Conservation (phyloP, 2,113 vertebrate genomes). For the Takifugu bimaculatus region DNA sequence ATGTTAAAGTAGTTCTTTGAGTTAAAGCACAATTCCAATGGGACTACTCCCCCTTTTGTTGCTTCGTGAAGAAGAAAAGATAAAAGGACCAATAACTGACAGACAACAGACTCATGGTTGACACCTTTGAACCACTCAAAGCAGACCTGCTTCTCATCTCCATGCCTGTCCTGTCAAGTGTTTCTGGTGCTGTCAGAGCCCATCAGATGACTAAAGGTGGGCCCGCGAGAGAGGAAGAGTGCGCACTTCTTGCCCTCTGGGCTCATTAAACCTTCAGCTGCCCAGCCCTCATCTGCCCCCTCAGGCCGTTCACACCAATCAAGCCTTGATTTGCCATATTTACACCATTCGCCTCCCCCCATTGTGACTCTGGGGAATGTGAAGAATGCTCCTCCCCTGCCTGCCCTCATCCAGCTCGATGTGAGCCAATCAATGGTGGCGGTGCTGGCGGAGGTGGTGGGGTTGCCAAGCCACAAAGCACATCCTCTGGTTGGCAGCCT, state of each 20-base stretch:
- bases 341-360: conserved; percentile 44
- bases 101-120: conserved; percentile 20
- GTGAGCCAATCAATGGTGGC: conserved; percentile 63
- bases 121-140: conserved; percentile 38
- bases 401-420: conserved; percentile 55
- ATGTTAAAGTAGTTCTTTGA: conserved; percentile 34
- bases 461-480: conserved; percentile 64
- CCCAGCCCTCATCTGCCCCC: neutral
- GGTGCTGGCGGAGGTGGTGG: conserved; percentile 27
- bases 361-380: conserved; percentile 54
- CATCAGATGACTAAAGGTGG: conserved; percentile 55
- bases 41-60: conserved; percentile 18
- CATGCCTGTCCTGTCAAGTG: conserved; percentile 49
- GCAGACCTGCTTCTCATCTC: conserved; percentile 40
- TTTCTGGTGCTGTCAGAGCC: conserved; percentile 36
- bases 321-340: conserved; percentile 67
- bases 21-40: conserved; percentile 4
- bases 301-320: conserved; percentile 61
- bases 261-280: conserved; percentile 70
- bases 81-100: conserved; percentile 21
- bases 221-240: conserved; percentile 21
- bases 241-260: conserved; percentile 46
- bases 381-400: conserved; percentile 38
- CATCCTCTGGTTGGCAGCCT: conserved; percentile 62
- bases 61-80: conserved; percentile 6